Evolutionary conservation across 1,140 invertebrate genomes (phyloP).

Genomic region (Gryllus bimaculatus): DNA sequence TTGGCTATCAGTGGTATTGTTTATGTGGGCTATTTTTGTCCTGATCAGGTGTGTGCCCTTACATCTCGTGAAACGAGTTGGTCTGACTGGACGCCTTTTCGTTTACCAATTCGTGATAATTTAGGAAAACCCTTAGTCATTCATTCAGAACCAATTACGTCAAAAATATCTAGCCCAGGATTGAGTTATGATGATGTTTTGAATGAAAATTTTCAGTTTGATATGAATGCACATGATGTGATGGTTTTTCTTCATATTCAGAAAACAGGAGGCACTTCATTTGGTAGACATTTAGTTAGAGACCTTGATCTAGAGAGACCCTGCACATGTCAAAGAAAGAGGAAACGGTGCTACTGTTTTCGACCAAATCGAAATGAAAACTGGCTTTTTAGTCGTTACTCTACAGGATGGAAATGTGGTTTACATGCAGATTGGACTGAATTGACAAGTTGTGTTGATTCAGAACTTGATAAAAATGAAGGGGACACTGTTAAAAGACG

Average conservation of each 20-base stretch:
- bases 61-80: constrained; percentile 47
- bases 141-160: constrained; percentile 33
- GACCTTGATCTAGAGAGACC: constrained; percentile 83
- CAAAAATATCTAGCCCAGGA: constrained; percentile 34
- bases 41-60: constrained; percentile 72
- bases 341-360: constrained; percentile 87
- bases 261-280: constrained; percentile 90
- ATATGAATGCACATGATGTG: constrained; percentile 86
- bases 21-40: constrained; percentile 79
- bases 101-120: constrained; percentile 38
- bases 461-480: constrained; percentile 77
- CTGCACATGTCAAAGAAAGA: constrained; percentile 74
- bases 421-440: constrained; percentile 98
- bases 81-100: constrained; percentile 31
- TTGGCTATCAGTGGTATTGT: constrained; percentile 72
- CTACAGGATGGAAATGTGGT: constrained; percentile 97
- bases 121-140: constrained; percentile 44
- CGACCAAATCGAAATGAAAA: constrained; percentile 79
- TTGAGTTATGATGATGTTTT: constrained; percentile 50
- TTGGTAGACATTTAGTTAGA: constrained; percentile 87
- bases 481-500: constrained; percentile 64
- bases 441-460: constrained; percentile 79
- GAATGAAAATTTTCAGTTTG: constrained; percentile 76
- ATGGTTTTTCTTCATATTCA: constrained; percentile 98
- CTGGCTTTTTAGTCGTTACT: constrained; percentile 98